phyloP scores from a whole-genome alignment of 2,113 vertebrate species.

The Odocoileus virginianus region DNA sequence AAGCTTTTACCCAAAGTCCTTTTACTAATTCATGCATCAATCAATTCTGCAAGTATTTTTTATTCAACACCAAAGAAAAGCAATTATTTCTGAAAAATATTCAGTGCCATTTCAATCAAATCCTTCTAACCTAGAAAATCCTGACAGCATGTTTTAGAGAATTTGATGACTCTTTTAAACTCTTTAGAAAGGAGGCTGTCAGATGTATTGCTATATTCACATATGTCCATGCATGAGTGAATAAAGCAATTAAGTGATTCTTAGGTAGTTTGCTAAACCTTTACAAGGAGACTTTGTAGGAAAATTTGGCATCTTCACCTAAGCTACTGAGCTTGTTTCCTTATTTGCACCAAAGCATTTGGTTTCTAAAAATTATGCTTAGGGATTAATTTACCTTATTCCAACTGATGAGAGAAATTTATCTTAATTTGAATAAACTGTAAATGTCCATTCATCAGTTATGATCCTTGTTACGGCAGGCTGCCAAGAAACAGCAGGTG shows the following conservation, averaged over 20 bases:
- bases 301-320: slow-evolving; percentile 59
- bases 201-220: slow-evolving; percentile 65
- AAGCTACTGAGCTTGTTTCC: slow-evolving; percentile 48
- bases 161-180: slow-evolving; percentile 64
- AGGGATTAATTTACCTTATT: slow-evolving; percentile 68
- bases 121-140: slow-evolving; percentile 39
- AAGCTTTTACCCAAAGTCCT: neutral
- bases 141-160: slow-evolving; percentile 40
- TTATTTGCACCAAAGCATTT: slow-evolving; percentile 58
- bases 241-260: slow-evolving; percentile 66
- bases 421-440: slow-evolving; percentile 67
- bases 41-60: slow-evolving; percentile 22
- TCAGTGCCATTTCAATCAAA: slow-evolving; percentile 48
- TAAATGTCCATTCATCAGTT: slow-evolving; percentile 67
- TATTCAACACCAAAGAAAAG: slow-evolving; percentile 1
- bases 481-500: slow-evolving; percentile 62
- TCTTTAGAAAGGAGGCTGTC: slow-evolving; percentile 42
- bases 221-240: slow-evolving; percentile 52
- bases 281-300: slow-evolving; percentile 55
- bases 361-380: slow-evolving; percentile 62
- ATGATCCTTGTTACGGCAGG: slow-evolving; percentile 53
- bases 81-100: slow-evolving; percentile 47
- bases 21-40: slow-evolving; percentile 21
- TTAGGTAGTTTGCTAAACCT: slow-evolving; percentile 44
- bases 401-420: slow-evolving; percentile 69